phyloP scores from a whole-genome alignment of 30 jellyfish, hydroid and myxozoan genomes.

The Calvadosia cruxmelitensis region DNA sequence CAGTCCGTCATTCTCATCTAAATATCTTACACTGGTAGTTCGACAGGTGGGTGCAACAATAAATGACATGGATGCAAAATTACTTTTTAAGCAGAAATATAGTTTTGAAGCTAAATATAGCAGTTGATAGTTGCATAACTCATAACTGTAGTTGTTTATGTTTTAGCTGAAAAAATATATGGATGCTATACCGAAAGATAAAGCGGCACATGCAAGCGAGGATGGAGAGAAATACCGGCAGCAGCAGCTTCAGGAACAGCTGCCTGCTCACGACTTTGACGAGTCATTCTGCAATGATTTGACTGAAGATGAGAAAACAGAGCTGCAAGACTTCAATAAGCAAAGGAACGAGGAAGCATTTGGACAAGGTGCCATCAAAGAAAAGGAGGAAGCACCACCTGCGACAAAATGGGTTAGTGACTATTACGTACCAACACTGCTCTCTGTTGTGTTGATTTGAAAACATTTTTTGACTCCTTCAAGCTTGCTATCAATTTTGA shows the following conservation, averaged over 20 bases:
- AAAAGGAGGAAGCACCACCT: slow-evolving; percentile 27
- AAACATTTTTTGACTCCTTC: no score
- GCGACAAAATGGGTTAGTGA: slow-evolving; percentile 74
- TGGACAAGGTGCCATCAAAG: slow-evolving; percentile 93
- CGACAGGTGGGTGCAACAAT: no score
- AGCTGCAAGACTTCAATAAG: slow-evolving; percentile 59
- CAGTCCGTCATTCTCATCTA: no score
- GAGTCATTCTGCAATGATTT: slow-evolving; percentile 58
- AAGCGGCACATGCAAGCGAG: slow-evolving; percentile 71
- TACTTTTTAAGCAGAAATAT: no score
- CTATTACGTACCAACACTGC: no score
- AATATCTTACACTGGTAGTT: no score
- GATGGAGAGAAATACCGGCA: slow-evolving; percentile 74
- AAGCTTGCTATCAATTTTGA: no score
- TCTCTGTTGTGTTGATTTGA: no score
- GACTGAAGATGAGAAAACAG: slow-evolving; percentile 55
- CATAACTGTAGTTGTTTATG: no score
- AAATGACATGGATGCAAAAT: no score
- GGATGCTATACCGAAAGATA: slow-evolving; percentile 85
- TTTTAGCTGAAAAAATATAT: slow-evolving; percentile 61
- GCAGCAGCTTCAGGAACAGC: slow-evolving; percentile 64
- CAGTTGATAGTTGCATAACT: no score
- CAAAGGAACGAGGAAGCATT: slow-evolving; percentile 78
- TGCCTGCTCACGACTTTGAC: slow-evolving; percentile 90
- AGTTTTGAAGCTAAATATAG: no score